A percentile compares a stretch with the other conserved stretches of the same genome.
phyloP scores from a whole-genome alignment of 2,113 vertebrate genomes.

The Nyctereutes procyonoides region DNA sequence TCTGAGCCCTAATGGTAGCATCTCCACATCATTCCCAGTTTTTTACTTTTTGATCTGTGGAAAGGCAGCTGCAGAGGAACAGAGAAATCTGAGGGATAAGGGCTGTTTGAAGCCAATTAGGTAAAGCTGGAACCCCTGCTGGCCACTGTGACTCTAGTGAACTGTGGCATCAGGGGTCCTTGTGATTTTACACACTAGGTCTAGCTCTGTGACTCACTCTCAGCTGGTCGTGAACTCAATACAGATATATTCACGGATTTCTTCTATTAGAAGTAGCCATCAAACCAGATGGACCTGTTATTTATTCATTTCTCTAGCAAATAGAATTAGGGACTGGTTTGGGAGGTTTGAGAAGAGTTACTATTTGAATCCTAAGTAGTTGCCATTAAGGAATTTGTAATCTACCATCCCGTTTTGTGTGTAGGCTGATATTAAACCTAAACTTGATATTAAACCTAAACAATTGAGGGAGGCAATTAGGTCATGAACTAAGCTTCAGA shows the following conservation, averaged over 20 bases:
- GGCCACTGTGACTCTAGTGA: neutral
- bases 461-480: neutral
- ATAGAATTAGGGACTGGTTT: neutral
- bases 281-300: neutral
- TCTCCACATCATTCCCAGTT: neutral
- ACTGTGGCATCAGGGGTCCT: neutral
- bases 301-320: conserved; percentile 4
- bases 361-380: neutral
- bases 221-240: neutral
- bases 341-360: neutral
- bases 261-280: neutral
- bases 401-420: neutral
- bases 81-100: neutral
- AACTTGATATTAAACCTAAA: neutral
- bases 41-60: conserved; percentile 25
- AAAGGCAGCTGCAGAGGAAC: neutral
- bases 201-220: neutral
- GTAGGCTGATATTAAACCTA: neutral
- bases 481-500: neutral
- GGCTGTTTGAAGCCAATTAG: neutral
- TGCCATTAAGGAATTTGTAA: neutral
- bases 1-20: neutral
- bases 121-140: neutral
- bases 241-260: neutral
- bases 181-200: neutral